Base-by-base conservation (phyloP, 1,140 invertebrate genomes). In the Brevipalpus yothersi region DNA sequence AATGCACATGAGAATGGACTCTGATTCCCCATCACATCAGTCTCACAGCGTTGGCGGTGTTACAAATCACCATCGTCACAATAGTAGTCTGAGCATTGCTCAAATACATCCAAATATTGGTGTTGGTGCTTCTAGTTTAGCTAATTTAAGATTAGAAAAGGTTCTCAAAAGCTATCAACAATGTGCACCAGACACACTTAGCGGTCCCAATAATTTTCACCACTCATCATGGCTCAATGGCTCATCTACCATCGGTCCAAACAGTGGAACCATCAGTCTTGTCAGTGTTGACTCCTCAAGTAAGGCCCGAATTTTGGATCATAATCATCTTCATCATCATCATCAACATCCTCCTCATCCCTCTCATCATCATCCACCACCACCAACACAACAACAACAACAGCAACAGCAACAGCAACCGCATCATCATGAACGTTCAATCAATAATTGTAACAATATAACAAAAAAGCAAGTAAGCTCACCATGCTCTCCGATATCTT, bases 81-180 rank as follows among this genome's bases (percentile, higher is more conserved):
- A 31, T 31, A 31, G 31, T 31, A 31, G 31, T 31, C 31, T 31
- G 31, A 31, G 31, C 31, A 31, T 31, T 31, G 31, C 31, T 31
- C 31, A 31, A 31, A 31, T 31, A 31, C 31, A 31, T 31, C 31
- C 31, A 31, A 31, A 31, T 31, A 31, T 31, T 31, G 31, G 31
- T 31, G 31, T 31, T 31, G 31, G 31, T 31, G 31, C 31, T 31
- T 31, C 31, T 31, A 31, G 31, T 51, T 13, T 17, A 51, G 10
- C 49, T 67, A 82, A 76, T 70, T 80, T 80, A 63, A 85, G 89
- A 70, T 76, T 95, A 66, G 87, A 87, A 74, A 84, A 83, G 73
- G 88, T 95, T 66, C 77, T 95, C 69, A 90, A 89, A 73, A 89
- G 82, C 63, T 94, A 88, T 76, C 88, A 91, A 75, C 80, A 83